Evolutionary conservation across 2,113 vertebrate species (phyloP).

Genomic region (Daboia siamensis): DNA sequence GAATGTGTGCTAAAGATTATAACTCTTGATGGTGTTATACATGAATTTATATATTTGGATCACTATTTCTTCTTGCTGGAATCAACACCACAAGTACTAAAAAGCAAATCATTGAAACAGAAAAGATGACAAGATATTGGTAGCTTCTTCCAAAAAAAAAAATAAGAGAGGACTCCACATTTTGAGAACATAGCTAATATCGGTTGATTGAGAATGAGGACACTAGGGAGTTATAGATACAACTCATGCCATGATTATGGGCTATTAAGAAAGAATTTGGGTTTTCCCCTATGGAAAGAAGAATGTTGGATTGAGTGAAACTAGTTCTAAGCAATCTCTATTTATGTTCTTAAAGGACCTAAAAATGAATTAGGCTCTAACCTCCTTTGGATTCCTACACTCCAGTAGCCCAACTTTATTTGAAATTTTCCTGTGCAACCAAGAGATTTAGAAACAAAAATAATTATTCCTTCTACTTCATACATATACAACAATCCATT

Average conservation of each 20-base stretch:
- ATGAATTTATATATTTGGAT: not conserved
- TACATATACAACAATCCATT: not conserved
- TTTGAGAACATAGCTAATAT: not conserved
- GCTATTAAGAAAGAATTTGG: not conserved
- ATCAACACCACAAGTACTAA: not conserved
- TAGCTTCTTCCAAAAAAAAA: not conserved
- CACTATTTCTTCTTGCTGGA: not conserved
- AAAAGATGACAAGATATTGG: not conserved
- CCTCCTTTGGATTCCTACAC: not conserved
- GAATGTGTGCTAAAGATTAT: not conserved
- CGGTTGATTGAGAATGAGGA: too few relatives aligned
- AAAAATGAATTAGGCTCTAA: not conserved
- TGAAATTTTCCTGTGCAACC: not conserved
- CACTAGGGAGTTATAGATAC: not conserved
- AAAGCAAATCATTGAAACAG: not conserved
- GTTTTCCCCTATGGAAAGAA: not conserved
- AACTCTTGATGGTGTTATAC: not conserved
- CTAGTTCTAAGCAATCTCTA: not conserved
- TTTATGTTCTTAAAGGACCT: not conserved
- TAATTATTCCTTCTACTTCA: not conserved
- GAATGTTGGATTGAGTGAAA: not conserved
- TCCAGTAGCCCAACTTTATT: not conserved
- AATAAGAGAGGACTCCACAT: not conserved
- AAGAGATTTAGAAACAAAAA: not conserved
- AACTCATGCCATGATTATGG: not conserved